These are phyloP conservation scores for Smutsia temminckii DNA, from an alignment of 2,797 vertebrate genomes.

Conservation along the genomic window DNA sequence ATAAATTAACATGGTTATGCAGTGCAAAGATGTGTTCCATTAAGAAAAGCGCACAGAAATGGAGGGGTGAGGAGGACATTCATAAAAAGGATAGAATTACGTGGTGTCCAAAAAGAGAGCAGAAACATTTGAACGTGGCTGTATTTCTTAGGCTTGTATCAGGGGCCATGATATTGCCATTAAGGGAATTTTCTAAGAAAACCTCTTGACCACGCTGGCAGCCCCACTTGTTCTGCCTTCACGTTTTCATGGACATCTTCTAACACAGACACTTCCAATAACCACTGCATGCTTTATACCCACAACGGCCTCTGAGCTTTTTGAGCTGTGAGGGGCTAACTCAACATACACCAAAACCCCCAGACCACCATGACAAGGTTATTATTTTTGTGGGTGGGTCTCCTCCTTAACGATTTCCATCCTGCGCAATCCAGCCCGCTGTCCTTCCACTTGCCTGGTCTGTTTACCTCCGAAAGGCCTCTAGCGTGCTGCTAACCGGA, in stretches of 20 bases:
- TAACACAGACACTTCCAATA: background rate
- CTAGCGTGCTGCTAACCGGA: background rate
- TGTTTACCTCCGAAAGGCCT: background rate
- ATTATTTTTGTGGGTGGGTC: background rate
- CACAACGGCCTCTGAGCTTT: background rate
- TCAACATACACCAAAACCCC: background rate
- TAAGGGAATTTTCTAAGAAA: slow-evolving; percentile 35
- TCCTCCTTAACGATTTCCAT: background rate
- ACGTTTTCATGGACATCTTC: background rate
- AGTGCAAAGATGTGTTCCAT: slow-evolving; percentile 2
- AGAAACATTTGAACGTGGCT: background rate
- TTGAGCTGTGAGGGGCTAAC: background rate
- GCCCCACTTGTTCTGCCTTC: background rate
- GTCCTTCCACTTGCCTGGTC: background rate
- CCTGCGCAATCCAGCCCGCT: background rate
- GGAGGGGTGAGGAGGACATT: background rate
- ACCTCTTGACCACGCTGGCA: background rate
- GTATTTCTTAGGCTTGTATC: background rate
- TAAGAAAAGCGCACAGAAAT: slow-evolving; percentile 38
- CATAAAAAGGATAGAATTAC: slow-evolving; percentile 38
- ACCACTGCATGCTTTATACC: background rate
- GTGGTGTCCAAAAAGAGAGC: background rate
- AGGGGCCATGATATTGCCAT: background rate
- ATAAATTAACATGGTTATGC: slow-evolving; percentile 40
- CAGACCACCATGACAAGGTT: background rate